These are phyloP conservation scores for Pituophis catenifer DNA, from an alignment of 2,113 vertebrate species.

Conservation along the genomic window DNA sequence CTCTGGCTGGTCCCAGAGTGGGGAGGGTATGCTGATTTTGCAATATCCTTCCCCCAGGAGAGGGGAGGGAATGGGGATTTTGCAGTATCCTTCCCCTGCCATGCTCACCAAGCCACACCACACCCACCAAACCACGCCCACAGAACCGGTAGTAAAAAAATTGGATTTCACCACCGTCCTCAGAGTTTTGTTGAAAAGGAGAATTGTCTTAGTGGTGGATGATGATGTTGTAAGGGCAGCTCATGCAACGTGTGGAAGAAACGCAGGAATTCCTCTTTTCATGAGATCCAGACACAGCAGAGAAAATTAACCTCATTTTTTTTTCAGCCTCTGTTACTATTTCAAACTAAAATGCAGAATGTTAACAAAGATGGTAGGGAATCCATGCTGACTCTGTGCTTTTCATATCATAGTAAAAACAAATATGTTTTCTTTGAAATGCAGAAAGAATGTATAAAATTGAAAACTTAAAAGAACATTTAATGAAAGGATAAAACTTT, in stretches of 20 bases:
- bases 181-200: neutral
- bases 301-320: neutral
- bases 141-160: too few species aligned
- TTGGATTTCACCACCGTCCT: too few species aligned
- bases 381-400: constrained; percentile 8
- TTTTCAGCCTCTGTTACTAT: neutral
- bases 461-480: neutral
- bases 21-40: too few species aligned
- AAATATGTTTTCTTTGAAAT: neutral
- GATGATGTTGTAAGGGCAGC: neutral
- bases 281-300: neutral
- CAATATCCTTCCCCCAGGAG: too few species aligned
- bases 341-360: neutral
- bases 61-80: too few species aligned
- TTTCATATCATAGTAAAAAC: neutral
- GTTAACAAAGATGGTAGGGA: neutral
- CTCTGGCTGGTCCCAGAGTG: too few species aligned
- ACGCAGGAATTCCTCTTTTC: neutral
- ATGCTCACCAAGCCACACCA: too few species aligned
- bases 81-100: too few species aligned
- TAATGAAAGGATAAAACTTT: neutral
- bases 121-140: too few species aligned
- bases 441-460: neutral
- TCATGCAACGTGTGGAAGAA: neutral
- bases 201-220: neutral